phyloP scores from a whole-genome alignment of 1,140 invertebrate genomes.

The Lordiphosa clarofinis region DNA sequence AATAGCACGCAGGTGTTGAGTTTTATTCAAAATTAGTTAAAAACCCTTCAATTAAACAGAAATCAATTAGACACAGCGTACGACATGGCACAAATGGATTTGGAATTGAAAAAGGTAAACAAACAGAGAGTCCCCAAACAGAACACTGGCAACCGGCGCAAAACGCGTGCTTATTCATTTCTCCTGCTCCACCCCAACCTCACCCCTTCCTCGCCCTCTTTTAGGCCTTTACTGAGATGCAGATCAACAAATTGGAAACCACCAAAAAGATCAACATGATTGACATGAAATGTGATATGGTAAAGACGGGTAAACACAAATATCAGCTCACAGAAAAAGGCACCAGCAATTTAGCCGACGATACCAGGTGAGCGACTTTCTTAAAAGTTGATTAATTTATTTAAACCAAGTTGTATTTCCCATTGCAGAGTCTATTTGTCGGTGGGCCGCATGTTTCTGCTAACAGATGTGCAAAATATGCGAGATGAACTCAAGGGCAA shows the following conservation, averaged over 20 bases:
- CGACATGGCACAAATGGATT: slow-evolving; percentile 76
- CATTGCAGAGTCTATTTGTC: slow-evolving; percentile 68
- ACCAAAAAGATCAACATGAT: slow-evolving; percentile 79
- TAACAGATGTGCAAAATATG: slow-evolving; percentile 73
- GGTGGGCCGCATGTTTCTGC: slow-evolving; percentile 77
- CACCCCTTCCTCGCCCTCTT: neutral
- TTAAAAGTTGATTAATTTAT: neutral
- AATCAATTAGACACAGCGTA: neutral
- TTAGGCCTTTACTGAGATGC: slow-evolving; percentile 79
- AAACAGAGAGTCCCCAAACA: neutral
- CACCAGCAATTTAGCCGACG: slow-evolving; percentile 59
- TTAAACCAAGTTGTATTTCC: neutral
- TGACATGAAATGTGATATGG: slow-evolving; percentile 75
- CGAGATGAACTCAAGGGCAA: slow-evolving; percentile 65
- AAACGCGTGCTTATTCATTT: slow-evolving; percentile 31
- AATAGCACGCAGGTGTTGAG: slow-evolving; percentile 43
- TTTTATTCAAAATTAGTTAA: slow-evolving; percentile 27
- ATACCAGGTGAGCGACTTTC: slow-evolving; percentile 49
- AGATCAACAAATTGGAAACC: slow-evolving; percentile 77
- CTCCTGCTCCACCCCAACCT: slow-evolving; percentile 14
- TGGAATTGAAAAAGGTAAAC: slow-evolving; percentile 76
- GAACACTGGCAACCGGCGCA: neutral
- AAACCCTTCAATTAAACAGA: slow-evolving; percentile 3
- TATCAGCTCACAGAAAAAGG: slow-evolving; percentile 73
- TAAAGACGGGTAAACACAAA: slow-evolving; percentile 77